Conservation (phyloP, 2,113 vertebrate genomes). For the Epinephelus lanceolatus region DNA sequence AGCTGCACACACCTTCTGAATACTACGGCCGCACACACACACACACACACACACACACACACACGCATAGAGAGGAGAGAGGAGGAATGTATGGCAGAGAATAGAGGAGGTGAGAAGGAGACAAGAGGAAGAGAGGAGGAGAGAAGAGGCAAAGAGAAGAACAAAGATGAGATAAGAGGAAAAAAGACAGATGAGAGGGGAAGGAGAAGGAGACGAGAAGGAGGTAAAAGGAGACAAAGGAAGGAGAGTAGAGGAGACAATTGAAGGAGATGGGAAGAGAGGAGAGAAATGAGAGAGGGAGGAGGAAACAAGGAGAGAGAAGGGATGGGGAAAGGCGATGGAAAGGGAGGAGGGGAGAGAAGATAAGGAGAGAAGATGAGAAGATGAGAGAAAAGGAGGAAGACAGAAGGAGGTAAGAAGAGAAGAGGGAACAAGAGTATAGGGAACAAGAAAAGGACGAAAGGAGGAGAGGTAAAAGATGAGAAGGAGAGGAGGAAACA, state of each 20-base stretch:
- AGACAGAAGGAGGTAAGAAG: neutral
- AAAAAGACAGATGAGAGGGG: too few relatives aligned
- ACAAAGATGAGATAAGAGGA: neutral
- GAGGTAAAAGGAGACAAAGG: neutral
- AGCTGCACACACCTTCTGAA: conserved; percentile 97
- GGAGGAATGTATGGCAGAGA: conserved; percentile 77
- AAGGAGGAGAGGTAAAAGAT: neutral
- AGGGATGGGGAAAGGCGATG: neutral
- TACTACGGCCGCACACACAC: conserved; percentile 84
- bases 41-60: conserved; percentile 51
- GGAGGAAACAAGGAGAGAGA: neutral
- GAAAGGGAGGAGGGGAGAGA: too few relatives aligned
- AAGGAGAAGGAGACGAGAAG: neutral
- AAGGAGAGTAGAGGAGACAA: neutral
- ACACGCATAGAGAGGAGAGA: conserved; percentile 40
- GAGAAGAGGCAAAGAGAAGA: neutral
- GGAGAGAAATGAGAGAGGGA: too few relatives aligned
- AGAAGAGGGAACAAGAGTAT: neutral
- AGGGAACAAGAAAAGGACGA: neutral
- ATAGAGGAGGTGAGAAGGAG: neutral
- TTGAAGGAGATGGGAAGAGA: neutral
- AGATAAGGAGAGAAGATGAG: too few relatives aligned
- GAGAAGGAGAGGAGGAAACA: neutral
- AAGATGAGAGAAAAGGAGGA: neutral
- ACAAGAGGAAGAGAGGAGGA: neutral